A percentile compares a stretch with the other conserved stretches of the same genome.
phyloP scores from a whole-genome alignment of 2,888 invertebrate species.

The Aspidiotus rigidus region DNA sequence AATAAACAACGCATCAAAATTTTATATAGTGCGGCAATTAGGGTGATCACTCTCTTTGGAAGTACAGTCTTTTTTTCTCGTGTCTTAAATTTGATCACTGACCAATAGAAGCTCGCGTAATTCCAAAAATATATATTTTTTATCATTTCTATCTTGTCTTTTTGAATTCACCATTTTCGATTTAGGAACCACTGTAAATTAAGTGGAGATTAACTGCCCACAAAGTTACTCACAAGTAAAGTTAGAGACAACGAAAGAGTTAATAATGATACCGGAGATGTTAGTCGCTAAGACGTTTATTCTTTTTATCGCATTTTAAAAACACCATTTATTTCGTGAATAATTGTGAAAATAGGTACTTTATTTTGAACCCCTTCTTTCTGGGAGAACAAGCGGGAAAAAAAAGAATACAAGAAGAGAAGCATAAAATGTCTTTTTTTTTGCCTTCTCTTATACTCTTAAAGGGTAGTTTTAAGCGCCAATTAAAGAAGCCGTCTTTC shows the following conservation, averaged over 20 bases:
- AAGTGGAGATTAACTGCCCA: slow-evolving; percentile 4
- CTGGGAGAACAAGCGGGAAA: neutral
- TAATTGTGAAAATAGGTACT: slow-evolving; percentile 30
- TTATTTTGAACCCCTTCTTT: slow-evolving; percentile 24
- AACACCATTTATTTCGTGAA: slow-evolving; percentile 33
- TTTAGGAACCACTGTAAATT: slow-evolving; percentile 1
- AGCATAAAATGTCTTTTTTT: slow-evolving; percentile 6
- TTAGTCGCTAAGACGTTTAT: slow-evolving; percentile 27
- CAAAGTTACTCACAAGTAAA: slow-evolving; percentile 2
- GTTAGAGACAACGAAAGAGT: neutral
- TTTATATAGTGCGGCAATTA: no score
- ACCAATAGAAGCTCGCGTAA: no score
- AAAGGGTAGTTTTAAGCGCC: slow-evolving; percentile 25
- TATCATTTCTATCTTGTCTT: neutral
- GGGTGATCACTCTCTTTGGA: no score
- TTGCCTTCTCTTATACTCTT: slow-evolving; percentile 6
- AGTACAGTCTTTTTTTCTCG: no score
- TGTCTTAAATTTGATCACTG: no score
- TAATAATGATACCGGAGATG: slow-evolving; percentile 4
- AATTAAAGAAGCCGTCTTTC: slow-evolving; percentile 30
- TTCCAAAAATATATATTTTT: no score
- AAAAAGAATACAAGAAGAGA: neutral
- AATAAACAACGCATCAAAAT: neutral
- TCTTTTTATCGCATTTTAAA: slow-evolving; percentile 33
- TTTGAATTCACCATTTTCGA: neutral